Base-by-base conservation (phyloP, 2,113 vertebrate genomes). In the Nannobrachium achirus region DNA sequence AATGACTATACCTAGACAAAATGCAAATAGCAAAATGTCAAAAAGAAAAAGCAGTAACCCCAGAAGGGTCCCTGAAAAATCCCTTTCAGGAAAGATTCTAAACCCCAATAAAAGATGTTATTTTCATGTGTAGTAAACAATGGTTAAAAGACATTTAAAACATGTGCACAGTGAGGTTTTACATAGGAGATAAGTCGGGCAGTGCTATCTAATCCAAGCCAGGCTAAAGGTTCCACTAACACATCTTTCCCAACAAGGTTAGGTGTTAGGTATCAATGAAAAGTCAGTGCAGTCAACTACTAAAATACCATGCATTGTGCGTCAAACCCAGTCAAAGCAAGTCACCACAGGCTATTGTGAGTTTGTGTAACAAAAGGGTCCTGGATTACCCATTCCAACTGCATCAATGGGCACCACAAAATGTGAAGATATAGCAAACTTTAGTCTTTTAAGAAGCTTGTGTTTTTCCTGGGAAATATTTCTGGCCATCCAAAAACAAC, bases 221-320 rank as follows among this genome's bases (percentile, higher is more conserved):
- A 5, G 1, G 25, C 25, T 33, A 33, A 33, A 33, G 6, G 25
- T 33, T 33, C 25, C 25, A 33, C 25, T 33, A 33, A 3, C 25
- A 33, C 25, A 33, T 33, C 25, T 33, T 33, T 33, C 25, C 25
- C 25, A 33, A 33, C 25, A 33, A 33, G 25, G 25, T 33, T 33
- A 33, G 25, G 25, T 33, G 25, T 33, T 33, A 33, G 25, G 25
- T 33, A 33, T 33, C 25, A 33, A 33, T 33, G 25, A 4, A n/a
- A 33, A 33, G 25, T 33, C 25, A 8, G 51, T 53, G 51, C 51
- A 25, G 13, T 25, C 16, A 8, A 59, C 40, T 46, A 75, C 55
- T 45, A 16, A 63, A 11, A 63, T 61, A 66, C 57, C 86, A 88
- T 89, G 90, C 87, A 85, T 75, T 81, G 18, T 81, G 73, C 44